These are phyloP conservation scores for Psittacara wagleri DNA, from an alignment of 2,113 vertebrate genomes.

Conservation along the genomic window DNA sequence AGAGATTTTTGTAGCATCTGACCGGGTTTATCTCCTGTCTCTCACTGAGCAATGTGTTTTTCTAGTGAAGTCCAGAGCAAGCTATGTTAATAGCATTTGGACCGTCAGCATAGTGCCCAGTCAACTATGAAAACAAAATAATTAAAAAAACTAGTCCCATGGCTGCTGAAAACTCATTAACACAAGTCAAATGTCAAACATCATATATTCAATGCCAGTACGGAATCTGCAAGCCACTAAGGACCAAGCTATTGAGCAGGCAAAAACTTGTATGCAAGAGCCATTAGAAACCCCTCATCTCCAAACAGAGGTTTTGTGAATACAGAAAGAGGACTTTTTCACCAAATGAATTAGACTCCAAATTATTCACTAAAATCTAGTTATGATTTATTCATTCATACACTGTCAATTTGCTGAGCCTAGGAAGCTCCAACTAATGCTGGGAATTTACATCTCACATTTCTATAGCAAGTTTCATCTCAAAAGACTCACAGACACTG, in stretches of 20 bases:
- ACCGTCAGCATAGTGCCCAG: not conserved
- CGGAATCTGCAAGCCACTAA: not conserved
- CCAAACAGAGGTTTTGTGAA: not conserved
- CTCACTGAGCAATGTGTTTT: not conserved
- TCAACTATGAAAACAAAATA: not conserved
- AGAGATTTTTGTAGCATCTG: not conserved
- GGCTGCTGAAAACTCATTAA: not conserved
- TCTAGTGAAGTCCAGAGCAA: not conserved
- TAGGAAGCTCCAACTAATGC: slow-evolving; percentile 17
- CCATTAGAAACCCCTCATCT: not conserved
- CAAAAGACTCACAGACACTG: slow-evolving; percentile 8
- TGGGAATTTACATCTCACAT: not conserved
- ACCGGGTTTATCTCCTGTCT: not conserved
- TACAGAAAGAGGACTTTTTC: not conserved
- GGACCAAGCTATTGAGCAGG: not conserved
- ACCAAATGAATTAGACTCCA: slow-evolving; percentile 8
- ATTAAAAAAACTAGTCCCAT: not conserved
- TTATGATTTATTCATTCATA: slow-evolving; percentile 54
- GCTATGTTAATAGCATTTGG: not conserved
- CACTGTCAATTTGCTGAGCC: slow-evolving; percentile 16
- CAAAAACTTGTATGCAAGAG: not conserved
- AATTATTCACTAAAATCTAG: slow-evolving; percentile 44
- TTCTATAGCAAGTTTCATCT: not conserved
- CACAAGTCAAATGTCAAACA: not conserved
- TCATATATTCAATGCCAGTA: not conserved